A percentile compares a stretch with the other conserved stretches of the same genome.
Conservation (phyloP, 2,888 invertebrate genomes). For the Hoplodrina blanda region DNA sequence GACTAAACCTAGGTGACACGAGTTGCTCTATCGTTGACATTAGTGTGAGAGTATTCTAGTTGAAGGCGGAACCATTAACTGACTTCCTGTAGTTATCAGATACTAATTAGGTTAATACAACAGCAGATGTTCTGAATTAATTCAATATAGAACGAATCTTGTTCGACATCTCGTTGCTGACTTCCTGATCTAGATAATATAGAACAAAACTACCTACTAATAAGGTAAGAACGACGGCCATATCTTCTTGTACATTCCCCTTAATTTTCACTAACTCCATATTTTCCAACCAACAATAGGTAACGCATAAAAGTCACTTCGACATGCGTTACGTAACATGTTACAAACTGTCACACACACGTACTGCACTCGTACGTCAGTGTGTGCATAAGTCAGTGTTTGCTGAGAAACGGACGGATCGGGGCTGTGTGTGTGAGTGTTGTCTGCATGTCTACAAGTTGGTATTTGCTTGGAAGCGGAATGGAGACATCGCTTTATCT, state of each 20-base stretch:
- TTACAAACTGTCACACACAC: slow-evolving; percentile 19
- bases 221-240: no score
- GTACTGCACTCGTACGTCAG: not conserved
- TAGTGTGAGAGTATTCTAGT: slow-evolving; percentile 5
- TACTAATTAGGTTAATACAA: no score
- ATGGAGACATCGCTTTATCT: slow-evolving; percentile 55
- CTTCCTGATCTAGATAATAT: no score
- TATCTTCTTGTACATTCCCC: slow-evolving; percentile 1
- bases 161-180: no score
- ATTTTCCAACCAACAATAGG: slow-evolving; percentile 16
- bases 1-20: not conserved
- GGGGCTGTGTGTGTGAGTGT: slow-evolving; percentile 17
- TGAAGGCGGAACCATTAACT: not conserved
- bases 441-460: slow-evolving; percentile 25
- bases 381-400: slow-evolving; percentile 25
- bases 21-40: not conserved
- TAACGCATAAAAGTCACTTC: slow-evolving; percentile 23
- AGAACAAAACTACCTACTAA: no score
- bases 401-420: slow-evolving; percentile 5
- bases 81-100: not conserved
- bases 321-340: slow-evolving; percentile 27
- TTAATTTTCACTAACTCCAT: slow-evolving; percentile 8
- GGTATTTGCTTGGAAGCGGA: slow-evolving; percentile 47
- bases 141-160: no score
- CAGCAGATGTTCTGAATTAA: no score